phyloP scores from a whole-genome alignment of 2,797 vertebrate genomes.

The Antrozous pallidus region DNA sequence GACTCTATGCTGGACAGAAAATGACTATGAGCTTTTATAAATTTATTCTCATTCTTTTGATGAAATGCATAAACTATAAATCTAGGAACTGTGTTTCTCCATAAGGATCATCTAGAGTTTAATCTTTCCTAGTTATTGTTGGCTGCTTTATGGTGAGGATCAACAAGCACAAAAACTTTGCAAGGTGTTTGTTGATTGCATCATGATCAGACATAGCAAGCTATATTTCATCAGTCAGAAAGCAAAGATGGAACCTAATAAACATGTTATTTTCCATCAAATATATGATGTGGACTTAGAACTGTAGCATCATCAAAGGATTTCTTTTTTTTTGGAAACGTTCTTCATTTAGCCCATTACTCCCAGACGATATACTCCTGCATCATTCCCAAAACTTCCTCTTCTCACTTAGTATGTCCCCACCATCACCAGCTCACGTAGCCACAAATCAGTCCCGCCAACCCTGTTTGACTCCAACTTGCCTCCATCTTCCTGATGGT shows the following conservation, averaged over 20 bases:
- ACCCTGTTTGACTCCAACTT: not conserved
- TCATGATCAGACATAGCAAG: not conserved
- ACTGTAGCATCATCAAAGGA: not conserved
- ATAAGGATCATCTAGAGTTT: not conserved
- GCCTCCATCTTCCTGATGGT: not conserved
- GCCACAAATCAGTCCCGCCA: not conserved
- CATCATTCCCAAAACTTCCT: not conserved
- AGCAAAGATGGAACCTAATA: not conserved
- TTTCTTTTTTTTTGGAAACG: not conserved
- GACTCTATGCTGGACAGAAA: not conserved
- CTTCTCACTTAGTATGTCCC: not conserved
- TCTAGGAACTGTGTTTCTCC: not conserved
- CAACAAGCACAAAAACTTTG: not conserved
- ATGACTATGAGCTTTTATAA: not conserved
- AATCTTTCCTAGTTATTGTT: not conserved
- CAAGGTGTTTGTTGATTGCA: not conserved
- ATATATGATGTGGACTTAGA: not conserved
- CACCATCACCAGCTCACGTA: not conserved
- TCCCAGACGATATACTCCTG: not conserved
- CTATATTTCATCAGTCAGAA: not conserved
- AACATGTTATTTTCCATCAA: not conserved
- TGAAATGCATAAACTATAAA: conserved; percentile 1
- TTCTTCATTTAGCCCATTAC: not conserved
- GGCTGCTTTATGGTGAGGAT: not conserved
- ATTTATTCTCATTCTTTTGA: not conserved